These are phyloP conservation scores for Dolomedes plantarius DNA, from an alignment of 2,888 invertebrate species.

Conservation along the genomic window DNA sequence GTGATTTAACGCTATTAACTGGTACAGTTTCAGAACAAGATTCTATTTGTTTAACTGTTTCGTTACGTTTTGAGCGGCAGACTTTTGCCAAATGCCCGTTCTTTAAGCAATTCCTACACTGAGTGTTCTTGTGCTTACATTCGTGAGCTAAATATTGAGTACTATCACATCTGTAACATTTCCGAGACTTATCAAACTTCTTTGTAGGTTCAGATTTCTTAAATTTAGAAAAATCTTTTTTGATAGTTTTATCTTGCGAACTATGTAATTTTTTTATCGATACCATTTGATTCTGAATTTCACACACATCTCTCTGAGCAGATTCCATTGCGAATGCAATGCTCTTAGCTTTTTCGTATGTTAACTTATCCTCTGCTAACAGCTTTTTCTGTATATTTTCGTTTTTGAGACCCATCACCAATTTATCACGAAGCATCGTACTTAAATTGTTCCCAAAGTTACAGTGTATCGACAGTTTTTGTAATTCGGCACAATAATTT, in stretches of 20 bases:
- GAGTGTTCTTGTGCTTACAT: conserved; percentile 51
- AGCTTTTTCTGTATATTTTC: conserved; percentile 53
- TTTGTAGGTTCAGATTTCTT: conserved; percentile 43
- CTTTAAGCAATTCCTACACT: conserved; percentile 44
- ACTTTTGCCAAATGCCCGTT: conserved; percentile 46
- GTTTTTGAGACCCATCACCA: conserved; percentile 52
- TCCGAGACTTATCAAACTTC: conserved; percentile 52
- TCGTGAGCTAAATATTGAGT: conserved; percentile 53
- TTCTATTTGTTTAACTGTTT: conserved; percentile 43
- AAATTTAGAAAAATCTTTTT: conserved; percentile 53
- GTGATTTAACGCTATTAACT: conserved; percentile 56
- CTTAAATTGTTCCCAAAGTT: conserved; percentile 48
- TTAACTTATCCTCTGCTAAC: conserved; percentile 54
- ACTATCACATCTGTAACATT: conserved; percentile 55
- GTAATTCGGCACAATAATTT: conserved; percentile 50
- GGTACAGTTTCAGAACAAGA: conserved; percentile 47
- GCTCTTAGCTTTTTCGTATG: conserved; percentile 50
- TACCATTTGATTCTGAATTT: conserved; percentile 52
- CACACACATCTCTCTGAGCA: conserved; percentile 52
- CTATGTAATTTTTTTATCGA: conserved; percentile 39
- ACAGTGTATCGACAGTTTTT: conserved; percentile 50
- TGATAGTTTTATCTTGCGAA: conserved; percentile 39
- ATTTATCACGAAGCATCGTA: conserved; percentile 51
- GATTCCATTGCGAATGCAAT: conserved; percentile 55
- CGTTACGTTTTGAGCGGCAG: conserved; percentile 44